phyloP scores from a whole-genome alignment of 1,140 invertebrate genomes.

The Gonatopus flavifemur region DNA sequence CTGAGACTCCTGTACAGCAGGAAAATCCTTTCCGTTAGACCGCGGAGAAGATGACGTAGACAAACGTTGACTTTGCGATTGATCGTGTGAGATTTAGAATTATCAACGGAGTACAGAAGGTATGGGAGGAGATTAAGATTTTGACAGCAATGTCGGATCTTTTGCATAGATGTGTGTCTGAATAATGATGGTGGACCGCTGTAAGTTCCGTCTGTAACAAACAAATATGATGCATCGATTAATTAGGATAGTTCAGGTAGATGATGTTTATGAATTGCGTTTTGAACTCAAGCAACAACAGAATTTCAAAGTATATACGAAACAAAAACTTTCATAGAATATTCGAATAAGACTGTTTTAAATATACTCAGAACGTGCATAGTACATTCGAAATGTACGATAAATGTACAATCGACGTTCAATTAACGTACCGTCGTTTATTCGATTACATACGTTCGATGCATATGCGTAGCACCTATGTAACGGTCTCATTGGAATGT shows the following conservation, averaged over 20 bases:
- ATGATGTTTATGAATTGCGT: background rate
- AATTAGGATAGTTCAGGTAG: background rate
- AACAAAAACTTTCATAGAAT: background rate
- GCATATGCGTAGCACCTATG: too few species aligned
- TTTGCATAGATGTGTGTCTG: conserved; percentile 49
- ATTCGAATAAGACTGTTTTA: background rate
- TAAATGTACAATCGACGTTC: too few species aligned
- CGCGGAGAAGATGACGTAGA: conserved; percentile 33
- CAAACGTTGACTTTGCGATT: conserved; percentile 41
- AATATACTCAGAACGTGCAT: background rate
- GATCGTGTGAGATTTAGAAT: conserved; percentile 48
- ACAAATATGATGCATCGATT: background rate
- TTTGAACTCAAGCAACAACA: background rate
- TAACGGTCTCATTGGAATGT: too few species aligned
- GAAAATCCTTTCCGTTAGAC: conserved; percentile 36
- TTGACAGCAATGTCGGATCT: conserved; percentile 54
- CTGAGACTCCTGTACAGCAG: conserved; percentile 37
- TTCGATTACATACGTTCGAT: too few species aligned
- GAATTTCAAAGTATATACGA: conserved; percentile 3
- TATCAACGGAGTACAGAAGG: conserved; percentile 49
- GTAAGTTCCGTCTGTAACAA: conserved; percentile 44
- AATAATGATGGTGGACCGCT: conserved; percentile 48
- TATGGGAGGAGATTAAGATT: conserved; percentile 54
- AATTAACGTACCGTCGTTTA: too few species aligned
- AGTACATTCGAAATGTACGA: background rate